Conservation (phyloP, 1,140 invertebrate species). For the Archegozetes longisetosus region DNA sequence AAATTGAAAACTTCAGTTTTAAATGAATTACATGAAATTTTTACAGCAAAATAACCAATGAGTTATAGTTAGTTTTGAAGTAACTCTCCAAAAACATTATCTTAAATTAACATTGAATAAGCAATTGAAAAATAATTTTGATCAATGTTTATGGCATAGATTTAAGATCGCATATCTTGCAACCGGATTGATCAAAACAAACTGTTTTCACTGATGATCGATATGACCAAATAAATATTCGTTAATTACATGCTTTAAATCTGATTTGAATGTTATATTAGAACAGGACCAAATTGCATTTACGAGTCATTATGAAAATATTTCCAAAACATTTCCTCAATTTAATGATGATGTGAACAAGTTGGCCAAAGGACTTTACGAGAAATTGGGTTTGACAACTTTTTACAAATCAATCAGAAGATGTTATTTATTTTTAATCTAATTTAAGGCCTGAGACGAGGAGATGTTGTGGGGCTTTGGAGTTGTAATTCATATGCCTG, state of each 20-base stretch:
- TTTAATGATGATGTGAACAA: conserved; percentile 17
- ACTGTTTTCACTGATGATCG: too few species aligned
- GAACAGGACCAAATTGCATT: neutral
- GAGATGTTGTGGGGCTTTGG: conserved; percentile 17
- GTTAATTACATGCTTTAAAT: neutral
- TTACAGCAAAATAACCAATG: too few species aligned
- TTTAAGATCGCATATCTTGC: too few species aligned
- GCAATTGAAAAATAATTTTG: too few species aligned
- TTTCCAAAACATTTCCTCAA: conserved; percentile 14
- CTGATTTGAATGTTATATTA: neutral
- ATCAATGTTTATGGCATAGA: too few species aligned
- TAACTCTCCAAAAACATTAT: too few species aligned
- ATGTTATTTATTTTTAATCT: neutral
- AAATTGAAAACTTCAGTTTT: too few species aligned
- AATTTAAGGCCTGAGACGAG: conserved; percentile 12
- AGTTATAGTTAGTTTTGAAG: too few species aligned
- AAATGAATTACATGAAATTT: too few species aligned
- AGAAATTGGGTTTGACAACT: neutral
- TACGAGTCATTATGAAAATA: conserved; percentile 15
- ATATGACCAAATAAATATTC: neutral
- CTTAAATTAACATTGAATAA: too few species aligned
- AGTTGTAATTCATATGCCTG: conserved; percentile 17
- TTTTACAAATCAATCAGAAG: neutral
- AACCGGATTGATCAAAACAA: too few species aligned
- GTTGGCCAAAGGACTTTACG: conserved; percentile 11